Evolutionary conservation across 2,888 invertebrate species (phyloP).

Genomic region (Cheilosia soror): DNA sequence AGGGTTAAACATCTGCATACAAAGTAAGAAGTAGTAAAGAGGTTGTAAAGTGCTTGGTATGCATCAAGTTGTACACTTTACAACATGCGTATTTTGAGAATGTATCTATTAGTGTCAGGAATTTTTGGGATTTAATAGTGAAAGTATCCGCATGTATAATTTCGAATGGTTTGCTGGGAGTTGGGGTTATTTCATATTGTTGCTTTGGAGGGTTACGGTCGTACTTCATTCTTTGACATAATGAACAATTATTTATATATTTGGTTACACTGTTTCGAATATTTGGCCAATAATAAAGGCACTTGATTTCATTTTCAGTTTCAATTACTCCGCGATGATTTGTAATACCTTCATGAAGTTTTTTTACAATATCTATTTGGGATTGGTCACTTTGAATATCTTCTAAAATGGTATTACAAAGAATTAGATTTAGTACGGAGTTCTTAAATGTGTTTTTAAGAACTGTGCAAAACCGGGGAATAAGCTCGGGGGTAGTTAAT

Average conservation of each 20-base stretch:
- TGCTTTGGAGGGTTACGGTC: conserved; percentile 39
- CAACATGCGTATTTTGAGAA: conserved; percentile 63
- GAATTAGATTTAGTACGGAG: conserved; percentile 29
- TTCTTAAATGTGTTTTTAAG: conserved; percentile 43
- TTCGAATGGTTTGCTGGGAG: conserved; percentile 42
- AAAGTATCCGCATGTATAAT: conserved; percentile 40
- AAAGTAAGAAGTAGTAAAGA: too few species aligned
- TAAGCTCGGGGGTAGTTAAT: conserved; percentile 34
- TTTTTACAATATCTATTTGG: conserved; percentile 55
- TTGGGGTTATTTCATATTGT: conserved; percentile 27
- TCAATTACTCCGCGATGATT: conserved; percentile 73
- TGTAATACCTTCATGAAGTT: conserved; percentile 57
- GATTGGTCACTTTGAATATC: conserved; percentile 41
- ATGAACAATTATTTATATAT: conserved; percentile 35
- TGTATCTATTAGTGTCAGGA: conserved; percentile 41
- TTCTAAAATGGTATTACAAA: conserved; percentile 24
- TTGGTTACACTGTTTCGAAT: conserved; percentile 17
- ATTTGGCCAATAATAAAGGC: conserved; percentile 24
- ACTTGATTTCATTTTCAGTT: conserved; percentile 49
- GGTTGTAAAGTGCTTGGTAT: too few species aligned
- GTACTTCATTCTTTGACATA: conserved; percentile 47
- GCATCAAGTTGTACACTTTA: too few species aligned
- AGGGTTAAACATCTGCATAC: too few species aligned
- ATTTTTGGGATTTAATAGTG: conserved; percentile 45
- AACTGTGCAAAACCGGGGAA: conserved; percentile 18